These are phyloP conservation scores for Kryphioiulus occultus DNA, from an alignment of 2,888 invertebrate genomes.

Conservation along the genomic window DNA sequence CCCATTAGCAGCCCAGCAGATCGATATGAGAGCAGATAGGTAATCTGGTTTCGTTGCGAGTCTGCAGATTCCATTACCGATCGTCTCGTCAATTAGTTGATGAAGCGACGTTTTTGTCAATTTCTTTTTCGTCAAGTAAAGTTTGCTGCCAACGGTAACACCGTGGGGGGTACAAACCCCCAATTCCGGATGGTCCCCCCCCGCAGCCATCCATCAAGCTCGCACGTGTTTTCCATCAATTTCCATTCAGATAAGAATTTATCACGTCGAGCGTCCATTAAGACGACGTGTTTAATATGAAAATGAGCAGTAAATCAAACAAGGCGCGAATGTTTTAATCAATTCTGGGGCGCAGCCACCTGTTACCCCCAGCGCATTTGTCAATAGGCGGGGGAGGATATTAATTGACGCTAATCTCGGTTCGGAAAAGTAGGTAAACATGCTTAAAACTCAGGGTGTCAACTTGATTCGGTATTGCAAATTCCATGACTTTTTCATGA, in stretches of 20 bases:
- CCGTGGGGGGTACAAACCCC: background rate
- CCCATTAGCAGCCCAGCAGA: background rate
- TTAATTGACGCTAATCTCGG: background rate
- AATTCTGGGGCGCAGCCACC: background rate
- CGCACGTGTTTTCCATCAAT: background rate
- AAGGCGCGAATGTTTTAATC: background rate
- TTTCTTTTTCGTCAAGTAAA: too few species aligned
- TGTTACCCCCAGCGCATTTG: background rate
- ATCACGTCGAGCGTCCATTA: slow-evolving; percentile 4
- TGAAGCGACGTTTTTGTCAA: background rate
- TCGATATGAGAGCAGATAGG: too few species aligned
- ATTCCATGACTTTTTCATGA: too few species aligned
- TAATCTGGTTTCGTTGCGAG: background rate
- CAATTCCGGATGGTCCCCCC: background rate
- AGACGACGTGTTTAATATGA: background rate
- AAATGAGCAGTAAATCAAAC: slow-evolving; percentile 16
- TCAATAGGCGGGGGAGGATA: background rate
- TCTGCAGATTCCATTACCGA: background rate
- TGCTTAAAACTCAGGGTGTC: too few species aligned
- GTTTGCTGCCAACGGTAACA: background rate
- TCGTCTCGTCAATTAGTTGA: background rate
- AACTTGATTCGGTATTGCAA: too few species aligned
- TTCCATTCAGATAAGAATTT: slow-evolving; percentile 15
- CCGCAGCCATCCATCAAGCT: background rate
- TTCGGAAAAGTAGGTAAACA: background rate